Percentiles rank a stretch among this genome's conserved stretches.
phyloP scores from a whole-genome alignment of 2,888 invertebrate genomes.

The Cataglyphis cursor region DNA sequence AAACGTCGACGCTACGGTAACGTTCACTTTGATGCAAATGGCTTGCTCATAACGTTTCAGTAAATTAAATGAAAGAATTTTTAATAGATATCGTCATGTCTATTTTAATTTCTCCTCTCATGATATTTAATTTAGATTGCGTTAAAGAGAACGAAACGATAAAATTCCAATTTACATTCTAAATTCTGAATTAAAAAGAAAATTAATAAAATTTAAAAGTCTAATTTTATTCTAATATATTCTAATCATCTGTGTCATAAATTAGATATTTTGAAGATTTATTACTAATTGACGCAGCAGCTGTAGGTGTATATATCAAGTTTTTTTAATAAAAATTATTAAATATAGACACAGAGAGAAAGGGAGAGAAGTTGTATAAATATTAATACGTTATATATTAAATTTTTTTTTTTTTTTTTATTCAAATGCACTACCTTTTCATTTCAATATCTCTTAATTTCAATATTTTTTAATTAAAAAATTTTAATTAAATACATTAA shows the following conservation, averaged over 20 bases:
- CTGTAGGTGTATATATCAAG: background rate
- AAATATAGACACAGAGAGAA: background rate
- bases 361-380: background rate
- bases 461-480: background rate
- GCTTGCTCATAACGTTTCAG: background rate
- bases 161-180: background rate
- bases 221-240: background rate
- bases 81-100: slow-evolving; percentile 5
- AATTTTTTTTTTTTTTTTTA: background rate
- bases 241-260: background rate
- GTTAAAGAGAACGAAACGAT: background rate
- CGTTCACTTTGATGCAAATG: slow-evolving; percentile 47
- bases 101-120: slow-evolving; percentile 12
- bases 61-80: slow-evolving; percentile 37
- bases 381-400: background rate
- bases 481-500: background rate
- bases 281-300: background rate
- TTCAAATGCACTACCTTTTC: background rate
- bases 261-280: background rate
- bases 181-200: background rate
- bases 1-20: background rate
- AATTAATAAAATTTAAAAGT: background rate
- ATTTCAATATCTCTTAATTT: background rate
- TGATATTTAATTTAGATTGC: background rate
- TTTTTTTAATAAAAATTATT: background rate